phyloP scores from a whole-genome alignment of 2,888 invertebrate species.

The Shargacucullia verbasci region DNA sequence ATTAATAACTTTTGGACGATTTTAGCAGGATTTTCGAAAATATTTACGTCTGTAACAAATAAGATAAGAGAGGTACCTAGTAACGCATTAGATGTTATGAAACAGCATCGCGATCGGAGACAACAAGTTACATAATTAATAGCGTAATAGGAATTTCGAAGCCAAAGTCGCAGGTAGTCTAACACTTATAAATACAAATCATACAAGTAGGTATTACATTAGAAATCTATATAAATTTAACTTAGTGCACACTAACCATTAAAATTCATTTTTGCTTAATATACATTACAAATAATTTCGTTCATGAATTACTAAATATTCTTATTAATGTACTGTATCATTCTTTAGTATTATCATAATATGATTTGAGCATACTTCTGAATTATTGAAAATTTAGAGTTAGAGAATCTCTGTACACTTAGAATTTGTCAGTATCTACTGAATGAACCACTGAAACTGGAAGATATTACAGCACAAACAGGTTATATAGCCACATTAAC shows the following conservation, averaged over 20 bases:
- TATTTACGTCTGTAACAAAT: constrained; percentile 45
- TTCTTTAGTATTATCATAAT: constrained; percentile 60
- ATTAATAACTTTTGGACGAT: constrained; percentile 82
- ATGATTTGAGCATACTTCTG: constrained; percentile 76
- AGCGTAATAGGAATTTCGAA: constrained; percentile 65
- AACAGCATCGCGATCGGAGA: constrained; percentile 50
- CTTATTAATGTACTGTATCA: constrained; percentile 62
- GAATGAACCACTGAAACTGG: constrained; percentile 11
- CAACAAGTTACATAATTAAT: constrained; percentile 38
- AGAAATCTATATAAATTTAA: constrained; percentile 65
- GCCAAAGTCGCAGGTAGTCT: constrained; percentile 68
- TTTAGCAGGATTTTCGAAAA: constrained; percentile 61
- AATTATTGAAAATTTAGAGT: constrained; percentile 55
- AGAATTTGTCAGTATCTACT: constrained; percentile 24
- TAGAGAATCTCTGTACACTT: constrained; percentile 72
- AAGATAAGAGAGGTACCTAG: constrained; percentile 36
- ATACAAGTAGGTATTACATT: constrained; percentile 67
- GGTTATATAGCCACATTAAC: constrained; percentile 21
- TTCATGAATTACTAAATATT: constrained; percentile 69
- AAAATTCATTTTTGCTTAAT: constrained; percentile 89
- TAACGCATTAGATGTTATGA: constrained; percentile 33
- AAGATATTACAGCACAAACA: constrained; percentile 12
- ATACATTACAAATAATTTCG: constrained; percentile 88
- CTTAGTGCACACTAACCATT: constrained; percentile 83
- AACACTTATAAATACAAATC: constrained; percentile 67